Percentiles rank a stretch among this genome's conserved stretches.
Evolutionary conservation across 1,140 invertebrate species (phyloP).

Genomic region (Galleria mellonella): DNA sequence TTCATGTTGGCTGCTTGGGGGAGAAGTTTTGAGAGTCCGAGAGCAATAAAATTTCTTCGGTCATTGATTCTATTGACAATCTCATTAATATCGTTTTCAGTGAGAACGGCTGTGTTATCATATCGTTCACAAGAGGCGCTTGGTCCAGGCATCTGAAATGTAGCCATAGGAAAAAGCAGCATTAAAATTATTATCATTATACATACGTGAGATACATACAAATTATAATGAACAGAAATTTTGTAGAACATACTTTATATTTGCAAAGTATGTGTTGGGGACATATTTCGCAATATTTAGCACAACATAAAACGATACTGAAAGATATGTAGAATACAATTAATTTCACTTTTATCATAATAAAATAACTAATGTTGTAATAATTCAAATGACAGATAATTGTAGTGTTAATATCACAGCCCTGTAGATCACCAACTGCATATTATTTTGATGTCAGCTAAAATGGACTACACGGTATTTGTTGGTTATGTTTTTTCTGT

Average conservation of each 20-base stretch:
- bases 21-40: slow-evolving; percentile 31
- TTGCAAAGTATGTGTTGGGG: slow-evolving; percentile 41
- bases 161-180: slow-evolving; percentile 1
- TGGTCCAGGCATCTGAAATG: slow-evolving; percentile 32
- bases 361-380: slow-evolving; percentile 23
- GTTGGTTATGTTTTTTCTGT: slow-evolving; percentile 54
- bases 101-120: slow-evolving; percentile 27
- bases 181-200: no score
- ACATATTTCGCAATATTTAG: slow-evolving; percentile 48
- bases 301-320: slow-evolving; percentile 9
- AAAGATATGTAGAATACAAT: slow-evolving; percentile 28
- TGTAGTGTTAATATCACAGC: slow-evolving; percentile 11
- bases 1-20: slow-evolving; percentile 55
- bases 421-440: slow-evolving; percentile 12
- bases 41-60: slow-evolving; percentile 49
- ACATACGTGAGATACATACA: no score
- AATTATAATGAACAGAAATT: no score
- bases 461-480: slow-evolving; percentile 26
- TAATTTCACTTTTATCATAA: slow-evolving; percentile 45
- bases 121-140: slow-evolving; percentile 34
- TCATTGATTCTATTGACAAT: slow-evolving; percentile 48
- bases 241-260: slow-evolving; percentile 25
- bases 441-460: slow-evolving; percentile 12
- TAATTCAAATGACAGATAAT: slow-evolving; percentile 13
- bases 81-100: slow-evolving; percentile 24